These are phyloP conservation scores for Netelia virgata DNA, from an alignment of 2,888 invertebrate species.

Conservation along the genomic window DNA sequence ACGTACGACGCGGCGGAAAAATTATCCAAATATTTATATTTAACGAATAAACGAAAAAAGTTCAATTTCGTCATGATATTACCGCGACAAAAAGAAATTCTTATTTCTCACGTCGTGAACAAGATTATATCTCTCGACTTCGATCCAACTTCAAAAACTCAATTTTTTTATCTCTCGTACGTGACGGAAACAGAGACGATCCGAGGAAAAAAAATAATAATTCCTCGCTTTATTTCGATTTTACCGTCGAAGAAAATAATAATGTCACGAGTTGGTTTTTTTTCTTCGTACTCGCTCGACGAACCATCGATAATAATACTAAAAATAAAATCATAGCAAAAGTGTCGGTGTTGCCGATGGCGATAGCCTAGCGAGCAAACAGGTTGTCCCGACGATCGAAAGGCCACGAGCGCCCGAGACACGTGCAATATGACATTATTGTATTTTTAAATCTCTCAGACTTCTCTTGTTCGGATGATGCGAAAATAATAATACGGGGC, in stretches of 20 bases:
- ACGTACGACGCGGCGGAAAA: neutral
- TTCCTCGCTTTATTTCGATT: neutral
- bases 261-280: too few relatives aligned
- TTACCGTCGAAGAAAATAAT: too few relatives aligned
- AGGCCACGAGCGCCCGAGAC: conserved; percentile 35
- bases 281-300: neutral
- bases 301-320: neutral
- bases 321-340: conserved; percentile 19
- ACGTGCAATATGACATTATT: conserved; percentile 47
- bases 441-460: conserved; percentile 31
- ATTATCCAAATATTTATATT: neutral
- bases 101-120: neutral
- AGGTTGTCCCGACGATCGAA: conserved; percentile 47
- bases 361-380: conserved; percentile 52
- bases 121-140: neutral
- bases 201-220: neutral
- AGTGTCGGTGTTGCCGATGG: neutral
- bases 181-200: neutral
- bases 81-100: too few relatives aligned
- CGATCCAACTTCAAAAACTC: neutral
- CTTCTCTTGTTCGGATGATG: neutral
- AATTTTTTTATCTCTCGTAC: neutral
- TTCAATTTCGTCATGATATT: neutral
- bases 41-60: neutral
- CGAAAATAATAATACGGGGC: neutral